Evolutionary conservation across 1,140 invertebrate species (phyloP), one percentile per base, ranked within the genome.

Genomic region (Bombus terrestris): DNA sequence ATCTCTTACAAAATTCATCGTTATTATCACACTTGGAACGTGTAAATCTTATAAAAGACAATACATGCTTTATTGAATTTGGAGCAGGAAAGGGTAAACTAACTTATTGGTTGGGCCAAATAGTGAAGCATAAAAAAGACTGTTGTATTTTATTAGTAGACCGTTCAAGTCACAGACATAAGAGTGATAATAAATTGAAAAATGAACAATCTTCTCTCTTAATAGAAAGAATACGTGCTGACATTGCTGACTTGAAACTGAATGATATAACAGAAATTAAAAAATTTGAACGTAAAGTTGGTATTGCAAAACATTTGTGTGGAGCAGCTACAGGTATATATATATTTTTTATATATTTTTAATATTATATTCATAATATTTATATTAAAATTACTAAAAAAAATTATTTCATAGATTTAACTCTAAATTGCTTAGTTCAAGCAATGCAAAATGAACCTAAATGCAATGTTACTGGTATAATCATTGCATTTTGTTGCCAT

Each of bases 401-500:
- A 43, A 12, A 37, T 43, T n/a, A 81, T 77, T 83, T 95, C 94
- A 71, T 83, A 97, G 97, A 98, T 95, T 96, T 97, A 68, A 96
- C 97, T 9, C 91, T 98, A 76, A 96, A 96, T 69, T 98, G 98
- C 93, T 87, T 98, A 68, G 92, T 94, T 59, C 93, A 94, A 78
- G 89, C 87, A 91, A 96, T 91, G 86, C 83, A 90, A 62, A 90
- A 93, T 73, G 89, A 93, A 25, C 82, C 92, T 6, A 87, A 90
- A 5, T 86, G 91, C 32, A 94, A 94, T 73, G 94, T 96, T 6
- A 89, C 93, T 72, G 98, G 98, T 8, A 89, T 97, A 28, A 92
- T 97, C 25, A 96, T 98, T 92, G 98, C 98, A 6, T 96, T 98
- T 28, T 98, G 98, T 93, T 99, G 98, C 94, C 98, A 98, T 95